A percentile compares a stretch with the other conserved stretches of the same genome.
Conservation (phyloP, 1,140 invertebrate genomes). For the Rhyzopertha dominica region DNA sequence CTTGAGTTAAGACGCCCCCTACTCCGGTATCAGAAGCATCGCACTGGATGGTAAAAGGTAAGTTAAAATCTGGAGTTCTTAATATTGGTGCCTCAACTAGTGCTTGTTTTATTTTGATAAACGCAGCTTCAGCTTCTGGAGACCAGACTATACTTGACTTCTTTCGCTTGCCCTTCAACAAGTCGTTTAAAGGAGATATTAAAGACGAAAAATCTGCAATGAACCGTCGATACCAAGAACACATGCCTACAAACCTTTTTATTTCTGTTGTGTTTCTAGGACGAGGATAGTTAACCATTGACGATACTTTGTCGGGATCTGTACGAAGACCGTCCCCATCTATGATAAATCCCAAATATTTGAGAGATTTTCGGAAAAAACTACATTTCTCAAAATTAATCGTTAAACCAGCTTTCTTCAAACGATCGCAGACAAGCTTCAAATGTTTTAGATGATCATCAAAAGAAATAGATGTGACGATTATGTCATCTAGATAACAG, state of each 20-base stretch:
- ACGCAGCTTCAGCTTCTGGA: conserved; percentile 8
- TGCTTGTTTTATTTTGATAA: conserved; percentile 15
- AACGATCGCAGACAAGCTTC: conserved; percentile 17
- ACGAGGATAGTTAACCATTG: conserved; percentile 27
- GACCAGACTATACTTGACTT: conserved; percentile 24
- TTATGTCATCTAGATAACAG: conserved; percentile 40
- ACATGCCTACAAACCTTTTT: conserved; percentile 18
- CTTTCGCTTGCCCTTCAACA: conserved; percentile 21
- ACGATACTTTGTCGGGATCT: conserved; percentile 22
- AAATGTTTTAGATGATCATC: conserved; percentile 38
- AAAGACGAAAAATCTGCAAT: conserved; percentile 29
- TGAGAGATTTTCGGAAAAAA: conserved; percentile 32
- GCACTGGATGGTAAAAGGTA: conserved; percentile 15
- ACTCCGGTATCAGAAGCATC: no score
- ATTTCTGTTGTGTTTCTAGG: conserved; percentile 36
- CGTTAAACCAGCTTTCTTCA: conserved; percentile 24
- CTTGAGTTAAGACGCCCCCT: no score
- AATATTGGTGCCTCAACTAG: conserved; percentile 24
- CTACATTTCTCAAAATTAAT: conserved; percentile 38
- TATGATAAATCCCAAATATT: conserved; percentile 41
- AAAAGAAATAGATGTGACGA: conserved; percentile 37
- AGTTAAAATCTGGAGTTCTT: conserved; percentile 25
- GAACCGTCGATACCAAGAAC: conserved; percentile 16
- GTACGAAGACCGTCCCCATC: conserved; percentile 9
- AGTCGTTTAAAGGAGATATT: conserved; percentile 33